Percentiles rank a stretch among this genome's conserved stretches.
Conservation (phyloP, 2,797 vertebrate genomes). For the Harpagifer antarcticus region DNA sequence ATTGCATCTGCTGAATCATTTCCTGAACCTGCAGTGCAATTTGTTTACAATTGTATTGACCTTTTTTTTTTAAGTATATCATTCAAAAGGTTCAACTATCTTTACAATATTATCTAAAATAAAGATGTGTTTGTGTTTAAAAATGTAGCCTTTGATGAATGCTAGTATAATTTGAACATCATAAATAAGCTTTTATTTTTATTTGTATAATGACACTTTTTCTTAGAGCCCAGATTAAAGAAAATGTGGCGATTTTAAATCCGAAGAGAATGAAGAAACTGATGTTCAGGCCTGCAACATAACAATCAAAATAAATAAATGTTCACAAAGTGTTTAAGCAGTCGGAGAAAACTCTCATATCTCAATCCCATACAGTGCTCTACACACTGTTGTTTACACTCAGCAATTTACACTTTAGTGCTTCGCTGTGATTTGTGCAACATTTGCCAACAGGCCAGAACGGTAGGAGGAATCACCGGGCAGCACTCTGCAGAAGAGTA, state of each 20-base stretch:
- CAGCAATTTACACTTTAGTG: constrained; percentile 8
- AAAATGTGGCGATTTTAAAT: constrained; percentile 11
- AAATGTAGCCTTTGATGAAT: neutral
- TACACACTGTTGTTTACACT: constrained; percentile 23
- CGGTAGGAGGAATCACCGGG: constrained; percentile 41
- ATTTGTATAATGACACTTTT: constrained; percentile 5
- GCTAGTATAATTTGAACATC: neutral
- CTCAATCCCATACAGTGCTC: neutral
- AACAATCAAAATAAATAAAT: neutral
- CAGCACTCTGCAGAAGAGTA: constrained; percentile 63
- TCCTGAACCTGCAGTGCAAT: constrained; percentile 60
- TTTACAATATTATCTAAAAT: neutral
- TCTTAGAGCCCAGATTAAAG: constrained; percentile 1
- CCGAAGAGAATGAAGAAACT: constrained; percentile 5
- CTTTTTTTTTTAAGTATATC: neutral
- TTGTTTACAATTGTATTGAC: neutral
- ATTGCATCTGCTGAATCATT: constrained; percentile 56
- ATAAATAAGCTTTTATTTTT: neutral
- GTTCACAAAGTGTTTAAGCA: constrained; percentile 1
- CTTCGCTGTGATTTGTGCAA: constrained; percentile 50
- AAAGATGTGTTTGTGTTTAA: neutral
- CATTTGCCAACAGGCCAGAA: constrained; percentile 42
- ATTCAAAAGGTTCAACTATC: neutral
- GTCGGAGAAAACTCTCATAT: neutral
- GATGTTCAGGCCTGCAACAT: constrained; percentile 18